Evolutionary conservation across 92 coral and sea anemone species (phyloP).

Genomic region (Isaurus tuberculatus): DNA sequence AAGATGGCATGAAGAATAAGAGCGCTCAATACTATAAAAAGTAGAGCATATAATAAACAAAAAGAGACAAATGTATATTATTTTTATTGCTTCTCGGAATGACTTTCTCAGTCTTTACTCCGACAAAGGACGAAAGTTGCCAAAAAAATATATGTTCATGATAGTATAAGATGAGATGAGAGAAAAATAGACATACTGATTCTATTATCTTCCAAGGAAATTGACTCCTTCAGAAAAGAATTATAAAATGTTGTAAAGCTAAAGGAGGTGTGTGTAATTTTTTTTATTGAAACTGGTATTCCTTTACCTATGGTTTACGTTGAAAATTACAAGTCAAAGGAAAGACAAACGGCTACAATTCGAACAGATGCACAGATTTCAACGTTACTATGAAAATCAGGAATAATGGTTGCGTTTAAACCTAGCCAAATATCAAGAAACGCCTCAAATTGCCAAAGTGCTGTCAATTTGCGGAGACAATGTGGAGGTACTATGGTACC

Average conservation of each 20-base stretch:
- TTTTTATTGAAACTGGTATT: neutral
- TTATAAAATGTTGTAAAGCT: neutral
- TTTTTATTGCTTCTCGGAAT: too few relatives aligned
- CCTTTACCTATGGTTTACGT: constrained; percentile 7
- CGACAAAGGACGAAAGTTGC: too few relatives aligned
- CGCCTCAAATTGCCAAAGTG: constrained; percentile 36
- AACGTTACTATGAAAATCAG: constrained; percentile 2
- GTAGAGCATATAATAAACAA: too few relatives aligned
- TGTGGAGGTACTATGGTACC: constrained; percentile 33
- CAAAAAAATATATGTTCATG: too few relatives aligned
- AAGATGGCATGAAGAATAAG: too few relatives aligned
- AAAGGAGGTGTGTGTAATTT: neutral
- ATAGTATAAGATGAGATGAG: too few relatives aligned
- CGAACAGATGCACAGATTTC: neutral
- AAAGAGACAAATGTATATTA: too few relatives aligned
- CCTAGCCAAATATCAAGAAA: constrained; percentile 36
- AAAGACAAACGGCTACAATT: neutral
- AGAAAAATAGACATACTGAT: too few relatives aligned
- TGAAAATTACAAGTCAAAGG: neutral
- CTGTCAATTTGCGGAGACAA: neutral
- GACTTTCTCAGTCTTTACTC: too few relatives aligned
- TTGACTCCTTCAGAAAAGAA: neutral
- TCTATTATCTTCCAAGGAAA: too few relatives aligned
- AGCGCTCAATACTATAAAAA: too few relatives aligned
- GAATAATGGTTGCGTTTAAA: constrained; percentile 27